Percentiles rank a stretch among this genome's conserved stretches.
Evolutionary conservation across 2,888 invertebrate genomes (phyloP).

Genomic region (Cantharis rufa): DNA sequence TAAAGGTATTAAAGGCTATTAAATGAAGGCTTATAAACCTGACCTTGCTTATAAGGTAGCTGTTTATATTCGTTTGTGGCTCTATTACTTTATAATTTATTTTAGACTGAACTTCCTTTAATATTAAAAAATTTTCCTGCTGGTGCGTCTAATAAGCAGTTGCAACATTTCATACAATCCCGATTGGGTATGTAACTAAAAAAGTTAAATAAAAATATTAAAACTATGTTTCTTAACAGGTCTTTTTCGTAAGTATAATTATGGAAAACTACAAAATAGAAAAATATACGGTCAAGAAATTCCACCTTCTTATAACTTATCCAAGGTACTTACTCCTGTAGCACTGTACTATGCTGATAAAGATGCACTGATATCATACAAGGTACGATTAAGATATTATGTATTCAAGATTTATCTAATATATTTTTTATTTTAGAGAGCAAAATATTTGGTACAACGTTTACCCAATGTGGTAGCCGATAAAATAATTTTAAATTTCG

Average conservation of each 20-base stretch:
- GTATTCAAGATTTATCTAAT: not conserved
- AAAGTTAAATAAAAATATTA: not conserved
- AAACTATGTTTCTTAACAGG: not conserved
- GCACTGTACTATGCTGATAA: not conserved
- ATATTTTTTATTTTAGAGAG: not conserved
- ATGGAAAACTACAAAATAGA: not conserved
- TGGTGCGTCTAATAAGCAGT: slow-evolving; percentile 56
- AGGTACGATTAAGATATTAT: not conserved
- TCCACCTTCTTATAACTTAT: not conserved
- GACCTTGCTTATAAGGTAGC: too few relatives aligned
- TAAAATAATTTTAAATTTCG: not conserved
- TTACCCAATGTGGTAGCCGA: not conserved
- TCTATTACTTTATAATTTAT: not conserved
- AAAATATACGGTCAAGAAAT: not conserved
- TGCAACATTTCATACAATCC: slow-evolving; percentile 59
- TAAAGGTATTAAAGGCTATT: too few relatives aligned
- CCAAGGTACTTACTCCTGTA: not conserved
- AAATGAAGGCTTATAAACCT: too few relatives aligned
- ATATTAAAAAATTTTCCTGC: slow-evolving; percentile 38
- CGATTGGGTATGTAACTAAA: slow-evolving; percentile 46
- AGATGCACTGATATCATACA: not conserved
- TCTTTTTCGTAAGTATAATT: not conserved
- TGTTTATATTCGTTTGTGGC: too few relatives aligned
- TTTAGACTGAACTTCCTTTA: slow-evolving; percentile 20
- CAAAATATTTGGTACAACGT: not conserved